Evolutionary conservation across 2,113 vertebrate genomes (phyloP), one percentile per base, ranked within the genome.

Genomic region (Piaya cayana): DNA sequence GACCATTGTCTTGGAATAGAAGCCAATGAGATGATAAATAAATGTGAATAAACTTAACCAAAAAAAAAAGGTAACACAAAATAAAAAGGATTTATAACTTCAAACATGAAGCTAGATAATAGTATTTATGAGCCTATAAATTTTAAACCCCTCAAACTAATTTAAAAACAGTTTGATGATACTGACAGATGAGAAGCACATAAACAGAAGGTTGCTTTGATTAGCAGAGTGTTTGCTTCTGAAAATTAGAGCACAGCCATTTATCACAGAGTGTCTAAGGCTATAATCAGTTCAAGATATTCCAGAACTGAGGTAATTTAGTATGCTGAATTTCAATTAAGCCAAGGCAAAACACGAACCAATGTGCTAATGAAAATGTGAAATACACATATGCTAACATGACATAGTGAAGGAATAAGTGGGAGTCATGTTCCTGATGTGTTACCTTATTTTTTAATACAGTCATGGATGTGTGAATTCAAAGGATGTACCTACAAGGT

Each of bases 241-340:
- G 80, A 96, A 97, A 98, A 97, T 97, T 93, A 97, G 75, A 96
- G 39, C 37, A 64, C 53, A 89, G 36, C 37, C 84, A 95, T 83
- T 94, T 97, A 94, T 95, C 82, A 93, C 53, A 67, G 27, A 17
- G 55, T 96, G 64, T 96, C 94, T 97, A 85, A 93, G 69, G 88
- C 91, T 96, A 95, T 85, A 97, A 97, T 97, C 95, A 96, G 92
- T 95, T 94, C 90, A 96, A 97, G 83, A 93, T 92, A 95, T 97
- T 97, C 85, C 94, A 94, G 85, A 95, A 53, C 45, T 34, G 86
- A 93, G 60, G 76, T 84, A 96, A 96, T 97, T 96, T 97, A 82
- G n/a, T 55, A 67, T 36, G 49, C 78, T 71, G 58, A 55, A 56
- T 92, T 96, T 96, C 97, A 97, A 53, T 97, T 92, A 97, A 89